Base-by-base conservation (phyloP, 1,140 invertebrate species). In the Panagrolaimus sp. region DNA sequence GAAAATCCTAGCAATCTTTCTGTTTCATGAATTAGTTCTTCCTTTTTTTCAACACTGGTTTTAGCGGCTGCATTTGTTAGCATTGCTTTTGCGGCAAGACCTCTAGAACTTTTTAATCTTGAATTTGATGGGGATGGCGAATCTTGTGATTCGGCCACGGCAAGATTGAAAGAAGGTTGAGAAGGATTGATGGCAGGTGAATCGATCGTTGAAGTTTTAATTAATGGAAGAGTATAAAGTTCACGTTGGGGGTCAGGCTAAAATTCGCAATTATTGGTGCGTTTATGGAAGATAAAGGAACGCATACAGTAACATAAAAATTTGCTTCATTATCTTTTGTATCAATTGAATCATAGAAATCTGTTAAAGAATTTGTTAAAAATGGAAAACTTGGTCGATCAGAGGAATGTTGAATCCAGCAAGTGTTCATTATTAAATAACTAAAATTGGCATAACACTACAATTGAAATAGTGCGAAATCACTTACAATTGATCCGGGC, bases 261-360 rank as follows among this genome's bases (percentile, higher is more conserved):
- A 57, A 57, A 57, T 25, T n/a, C n/a, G n/a, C n/a, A 20, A 57
- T 20, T 11, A 2, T 23, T 23, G 51, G 13, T n/a, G n/a, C n/a
- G 9, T 13, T 23, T 38, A 57, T 23, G 20, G 1, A 4, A 13
- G 13, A 1, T 23, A 14, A 23, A 57, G 27, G 27, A 11, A 2
- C 2, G 0, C 11, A 20, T 23, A 57, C 51, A 5, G n/a, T 57
- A 5, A 57, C 51, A 57, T 57, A 57, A 16, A 57, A 57, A 16
- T 57, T 57, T n/a, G 51, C 51, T 25, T 57, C 20, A 57, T 57
- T 57, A 20, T 57, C 51, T 16, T 57, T 57, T 1, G 51, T 57
- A 20, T 57, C 51, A 57, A 57, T 57, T 11, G 20, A 20, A 57
- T 57, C 51, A 57, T 57, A 57, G 9, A 57, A 23, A 16, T 57